Evolutionary conservation across 2,888 invertebrate species (phyloP), one percentile per base, ranked within the genome.

Genomic region (Epistrophella euchroma): DNA sequence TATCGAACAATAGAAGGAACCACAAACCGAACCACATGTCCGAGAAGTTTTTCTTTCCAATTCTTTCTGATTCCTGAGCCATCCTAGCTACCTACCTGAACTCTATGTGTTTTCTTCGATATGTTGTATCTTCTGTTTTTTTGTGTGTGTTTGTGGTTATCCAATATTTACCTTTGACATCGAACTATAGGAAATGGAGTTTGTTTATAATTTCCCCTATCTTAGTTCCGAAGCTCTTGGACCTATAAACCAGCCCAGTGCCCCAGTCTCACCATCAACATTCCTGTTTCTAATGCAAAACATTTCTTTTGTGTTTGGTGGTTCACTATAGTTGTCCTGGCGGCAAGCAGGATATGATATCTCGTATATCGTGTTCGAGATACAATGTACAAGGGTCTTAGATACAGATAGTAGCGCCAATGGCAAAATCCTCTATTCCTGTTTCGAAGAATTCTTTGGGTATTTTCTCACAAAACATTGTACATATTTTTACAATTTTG

Each of bases 101-200:
- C 50, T 47, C 10, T 56, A 9, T n/a, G n/a, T n/a, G n/a, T n/a
- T 7, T 43, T 43, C 64, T 64, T 32, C n/a, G 17, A 64, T 17
- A 66, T 19, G 19, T 47, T 47, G 7, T 15, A 32, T 52, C 37
- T 37, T 68, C 22, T 22, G 4, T 37, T 2, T 22, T 76, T 64
- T 52, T 7, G 15, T 25, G 22, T 13, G 19, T 40, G 0, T 19
- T 22, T 70, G 10, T 35, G 72, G 35, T 15, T 77, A 50, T 70
- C 60, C 74, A 73, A 78, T 83, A 83, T 77, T 83, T 78, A 83
- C 77, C 77, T 82, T 77, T 73, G 77, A 68, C 74, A 83, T 78
- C 68, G 74, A 83, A 73, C 73, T 70, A 28, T 28, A 73, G 78
- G 83, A 83, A 78, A 77, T 74, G 50, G 40, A 83, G 73, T 83